phyloP scores from a whole-genome alignment of 2,797 vertebrate species.

The Microctenopoma stevenorrisi region DNA sequence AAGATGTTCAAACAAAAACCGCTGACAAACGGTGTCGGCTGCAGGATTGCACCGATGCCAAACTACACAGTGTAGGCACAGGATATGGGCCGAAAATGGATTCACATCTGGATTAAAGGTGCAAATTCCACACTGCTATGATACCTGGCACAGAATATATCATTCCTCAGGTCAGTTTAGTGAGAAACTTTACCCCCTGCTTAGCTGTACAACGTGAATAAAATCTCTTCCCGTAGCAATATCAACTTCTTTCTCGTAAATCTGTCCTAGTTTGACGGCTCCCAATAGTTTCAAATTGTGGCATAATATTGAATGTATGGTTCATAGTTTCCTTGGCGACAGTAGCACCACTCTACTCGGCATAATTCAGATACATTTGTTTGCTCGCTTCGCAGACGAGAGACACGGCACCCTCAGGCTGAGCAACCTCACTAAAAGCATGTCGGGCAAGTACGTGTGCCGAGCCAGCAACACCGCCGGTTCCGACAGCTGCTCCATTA shows the following conservation, averaged over 20 bases:
- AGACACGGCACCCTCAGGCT: constrained; percentile 88
- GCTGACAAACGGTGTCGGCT: constrained; percentile 20
- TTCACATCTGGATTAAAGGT: constrained; percentile 38
- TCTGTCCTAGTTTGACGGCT: not conserved
- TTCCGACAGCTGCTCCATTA: constrained; percentile 88
- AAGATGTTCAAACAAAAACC: constrained; percentile 38
- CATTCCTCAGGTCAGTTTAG: no score
- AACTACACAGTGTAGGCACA: not conserved
- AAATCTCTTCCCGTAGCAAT: no score
- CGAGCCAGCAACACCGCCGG: constrained; percentile 88
- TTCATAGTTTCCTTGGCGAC: not conserved
- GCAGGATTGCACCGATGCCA: not conserved
- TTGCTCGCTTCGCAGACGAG: constrained; percentile 78
- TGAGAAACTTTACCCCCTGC: not conserved
- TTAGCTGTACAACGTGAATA: no score
- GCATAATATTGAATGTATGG: not conserved
- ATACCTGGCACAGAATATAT: constrained; percentile 1
- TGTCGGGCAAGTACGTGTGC: constrained; percentile 93
- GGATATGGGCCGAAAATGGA: constrained; percentile 17
- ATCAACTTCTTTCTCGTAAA: not conserved
- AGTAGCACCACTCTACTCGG: no score
- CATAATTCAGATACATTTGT: not conserved
- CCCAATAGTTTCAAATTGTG: not conserved
- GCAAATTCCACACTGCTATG: constrained; percentile 5
- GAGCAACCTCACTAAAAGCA: constrained; percentile 90